Evolutionary conservation across 1,140 invertebrate species (phyloP), one percentile per base, ranked within the genome.

Genomic region (Thaumetopoea pityocampa): DNA sequence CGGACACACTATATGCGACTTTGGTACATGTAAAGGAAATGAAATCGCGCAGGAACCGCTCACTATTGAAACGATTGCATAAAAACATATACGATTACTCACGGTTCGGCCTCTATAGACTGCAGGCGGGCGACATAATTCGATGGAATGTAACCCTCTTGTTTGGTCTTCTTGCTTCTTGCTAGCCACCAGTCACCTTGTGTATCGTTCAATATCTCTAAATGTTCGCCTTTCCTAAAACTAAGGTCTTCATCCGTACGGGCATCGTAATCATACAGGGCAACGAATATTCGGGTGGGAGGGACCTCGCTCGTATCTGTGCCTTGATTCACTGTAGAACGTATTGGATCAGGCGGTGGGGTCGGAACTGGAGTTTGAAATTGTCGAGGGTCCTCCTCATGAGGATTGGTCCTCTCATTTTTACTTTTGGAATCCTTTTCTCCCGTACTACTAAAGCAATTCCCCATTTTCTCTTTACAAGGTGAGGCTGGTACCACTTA

Each of bases 81-180:
- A 77, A 74, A 77, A 68, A 72, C 50, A 64, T 30, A 67, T 64
- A 62, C 59, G 66, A 67, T 62, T 77, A 91, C 96, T 98, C 92
- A 99, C 96, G 97, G 96, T 90, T 99, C 97, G 58, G 98, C 98
- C 89, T 99, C 98, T 70, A 99, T 98, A 48, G 97, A 99, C 86
- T 99, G 98, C 65, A 99, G 87, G 86, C 98, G 97, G 55, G 98
- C 98, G 49, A 99, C 97, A 91, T 99, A 99, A 87, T 99, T 99
- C 34, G 96, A 98, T 60, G 98, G 98, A 85, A 99, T 99, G 87
- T 99, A 99, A 43, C 98, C 98, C 86, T 98, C 96, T 80, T 96
- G 93, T 79, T 93, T 93, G 18, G 96, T 96, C 60, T 95, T 90
- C 88, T 97, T 96, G 85, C 96, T 98, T 62, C 94, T 90, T 26